Base-by-base conservation (phyloP, 2,888 invertebrate species). In the Anthrax anthrax region DNA sequence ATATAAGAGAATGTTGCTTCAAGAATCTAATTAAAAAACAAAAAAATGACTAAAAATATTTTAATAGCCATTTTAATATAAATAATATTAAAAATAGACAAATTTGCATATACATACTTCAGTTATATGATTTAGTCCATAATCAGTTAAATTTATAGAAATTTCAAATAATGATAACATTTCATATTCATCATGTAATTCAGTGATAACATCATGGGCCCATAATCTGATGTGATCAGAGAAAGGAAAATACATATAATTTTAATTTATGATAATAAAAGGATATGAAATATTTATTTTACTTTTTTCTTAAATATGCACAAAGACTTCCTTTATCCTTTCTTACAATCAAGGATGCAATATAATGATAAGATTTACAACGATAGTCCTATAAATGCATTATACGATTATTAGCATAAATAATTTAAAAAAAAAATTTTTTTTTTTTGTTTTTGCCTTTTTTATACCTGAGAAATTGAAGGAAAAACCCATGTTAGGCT, bases 321-420 rank as follows among this genome's bases (percentile, higher is more conserved):
- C 82, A 71, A 18, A 86, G 65, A 52, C 84, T 84, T 47, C 84
- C 85, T 58, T 77, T 76, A 3, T 88, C 88, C 63, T 89, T 87
- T 61, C 88, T 81, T 0, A 84, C 84, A 10, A 89, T 64, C 17
- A 89, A 63, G 65, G 76, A 77, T 0, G 81, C 77, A n/a, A 88
- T 65, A 60, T 86, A 88, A 50, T 80, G 63, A 44, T 75, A 61
- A 44, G 70, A 64, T 34, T 55, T 55, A 13, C 42, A 43, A 18
- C 42, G 43, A 38, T 50, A 54, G 13, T 52, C 45, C 43, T 49
- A 12, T 4, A 32, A 3, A 12, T 12, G 12, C 3, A 4, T 12
- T 9, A 27, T 5, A 27, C 5, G 9, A 27, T 27, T 5, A 27
- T 2, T 27, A 27, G 9, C 9, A 8, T 27, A 27, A 8, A 27